Conservation (phyloP, 2,797 vertebrate species). For the Falco columbarius region DNA sequence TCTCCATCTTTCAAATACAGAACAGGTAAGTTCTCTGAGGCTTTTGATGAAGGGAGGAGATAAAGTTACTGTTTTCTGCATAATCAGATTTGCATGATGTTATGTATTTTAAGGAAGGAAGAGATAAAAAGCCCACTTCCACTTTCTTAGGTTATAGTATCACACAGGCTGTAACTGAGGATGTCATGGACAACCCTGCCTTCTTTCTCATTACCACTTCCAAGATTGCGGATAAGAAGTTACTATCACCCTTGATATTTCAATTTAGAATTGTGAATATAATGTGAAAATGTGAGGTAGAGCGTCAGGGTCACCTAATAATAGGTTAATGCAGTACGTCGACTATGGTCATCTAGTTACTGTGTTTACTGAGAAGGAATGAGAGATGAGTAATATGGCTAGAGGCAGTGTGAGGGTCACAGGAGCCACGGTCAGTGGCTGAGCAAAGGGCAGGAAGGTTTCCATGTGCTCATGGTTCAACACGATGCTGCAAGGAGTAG, state of each 20-base stretch:
- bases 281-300: background rate
- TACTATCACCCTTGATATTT: background rate
- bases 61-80: background rate
- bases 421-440: background rate
- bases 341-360: background rate
- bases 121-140: background rate
- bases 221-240: background rate
- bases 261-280: background rate
- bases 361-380: background rate
- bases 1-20: background rate
- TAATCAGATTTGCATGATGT: background rate
- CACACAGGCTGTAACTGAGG: background rate
- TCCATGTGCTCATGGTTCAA: background rate
- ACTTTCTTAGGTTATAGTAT: background rate
- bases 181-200: background rate
- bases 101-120: background rate
- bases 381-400: background rate
- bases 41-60: background rate
- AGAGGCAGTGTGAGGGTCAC: background rate
- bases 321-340: background rate
- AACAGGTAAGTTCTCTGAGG: background rate
- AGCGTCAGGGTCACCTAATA: slow-evolving; percentile 24
- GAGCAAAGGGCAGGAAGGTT: background rate
- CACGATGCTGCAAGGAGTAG: background rate
- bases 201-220: background rate